Conservation (phyloP, 2,888 invertebrate species). For the Timema podura region DNA sequence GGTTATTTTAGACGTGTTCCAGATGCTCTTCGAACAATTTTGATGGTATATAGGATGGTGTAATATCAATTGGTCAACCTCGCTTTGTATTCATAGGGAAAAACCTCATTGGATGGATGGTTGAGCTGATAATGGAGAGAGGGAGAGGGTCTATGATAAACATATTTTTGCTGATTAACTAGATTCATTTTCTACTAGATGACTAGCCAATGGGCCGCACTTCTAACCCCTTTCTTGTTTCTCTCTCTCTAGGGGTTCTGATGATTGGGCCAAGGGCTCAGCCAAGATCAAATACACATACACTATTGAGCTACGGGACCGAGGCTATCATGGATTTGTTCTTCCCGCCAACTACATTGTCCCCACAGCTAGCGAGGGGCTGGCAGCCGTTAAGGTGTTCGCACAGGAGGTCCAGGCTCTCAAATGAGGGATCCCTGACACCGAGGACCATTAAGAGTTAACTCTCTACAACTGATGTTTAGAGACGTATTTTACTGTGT, state of each 20-base stretch:
- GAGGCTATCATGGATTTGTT: constrained; percentile 80
- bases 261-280: constrained; percentile 87
- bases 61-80: no score
- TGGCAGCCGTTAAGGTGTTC: constrained; percentile 65
- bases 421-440: no score
- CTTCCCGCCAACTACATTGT: constrained; percentile 74
- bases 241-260: constrained; percentile 64
- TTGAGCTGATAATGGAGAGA: background rate
- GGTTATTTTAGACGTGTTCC: no score
- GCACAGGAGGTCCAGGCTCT: constrained; percentile 33
- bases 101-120: background rate
- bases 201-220: no score
- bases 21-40: no score
- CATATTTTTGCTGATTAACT: background rate
- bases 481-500: no score
- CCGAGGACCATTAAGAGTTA: no score
- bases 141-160: background rate
- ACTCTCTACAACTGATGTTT: no score
- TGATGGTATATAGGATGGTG: no score
- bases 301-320: constrained; percentile 85
- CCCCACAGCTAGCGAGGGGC: constrained; percentile 69
- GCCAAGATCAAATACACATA: constrained; percentile 81
- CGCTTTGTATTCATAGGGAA: no score
- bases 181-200: no score
- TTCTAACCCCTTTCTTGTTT: background rate